Evolutionary conservation across 2,797 vertebrate genomes (phyloP), one percentile per base, ranked within the genome.

Genomic region (Enteromius afrohamiltoni): DNA sequence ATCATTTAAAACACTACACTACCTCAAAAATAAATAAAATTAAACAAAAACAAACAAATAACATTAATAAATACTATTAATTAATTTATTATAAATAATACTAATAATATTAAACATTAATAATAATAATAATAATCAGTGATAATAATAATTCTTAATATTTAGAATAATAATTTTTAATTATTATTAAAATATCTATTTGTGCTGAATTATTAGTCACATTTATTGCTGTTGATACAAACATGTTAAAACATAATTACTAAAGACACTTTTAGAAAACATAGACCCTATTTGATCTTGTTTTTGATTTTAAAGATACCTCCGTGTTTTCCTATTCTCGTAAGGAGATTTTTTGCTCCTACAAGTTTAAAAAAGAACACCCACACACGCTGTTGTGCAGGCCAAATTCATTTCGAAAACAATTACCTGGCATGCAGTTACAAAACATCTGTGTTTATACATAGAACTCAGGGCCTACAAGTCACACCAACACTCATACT

Each of bases 361-460:
- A 37, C 6, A 68, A 55, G 47, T 68, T 83, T 77, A 68, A 37
- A 68, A 83, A 68, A 37, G 53, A 8, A 47, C 45, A 42, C 71
- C 70, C 45, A 75, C 70, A 64, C 53, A 62, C 9, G 19, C 3
- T 78, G 11, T 40, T 62, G 21, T 37, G 42, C 47, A 2, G 37
- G 68, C 69, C 71, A 53, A 71, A 65, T 64, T 37, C 19, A 76
- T 60, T 45, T 65, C 29, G 29, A 51, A 78, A 78, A 64, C 40
- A 75, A 83, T 81, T 68, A 75, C 37, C 58, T 31, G 45, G 69
- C 83, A 86, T 55, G 51, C 65, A n/a, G 67, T 75, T 45, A 69
- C 13, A 70, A 83, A 60, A 77, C 73, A 77, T 78, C 69, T 23
- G 55, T 58, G 68, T 84, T 85, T 76, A 82, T 26, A 67, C 78